phyloP scores from a whole-genome alignment of 2,888 invertebrate genomes.

The Drosophila atripex region DNA sequence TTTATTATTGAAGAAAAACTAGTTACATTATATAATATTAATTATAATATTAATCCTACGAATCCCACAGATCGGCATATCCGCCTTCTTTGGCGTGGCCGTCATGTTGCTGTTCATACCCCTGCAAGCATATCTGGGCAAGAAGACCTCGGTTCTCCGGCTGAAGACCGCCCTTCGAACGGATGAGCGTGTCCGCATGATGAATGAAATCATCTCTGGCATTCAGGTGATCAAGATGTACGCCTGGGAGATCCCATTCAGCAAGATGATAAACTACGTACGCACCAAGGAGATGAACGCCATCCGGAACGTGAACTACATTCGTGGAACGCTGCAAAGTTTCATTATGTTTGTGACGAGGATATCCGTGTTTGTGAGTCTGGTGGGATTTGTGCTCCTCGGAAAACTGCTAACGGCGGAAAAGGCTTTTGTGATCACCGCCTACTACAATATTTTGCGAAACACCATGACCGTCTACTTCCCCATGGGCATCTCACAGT shows the following conservation, averaged over 20 bases:
- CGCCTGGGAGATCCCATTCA: slow-evolving; percentile 96
- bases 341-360: slow-evolving; percentile 95
- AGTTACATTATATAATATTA: too few species aligned
- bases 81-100: slow-evolving; percentile 86
- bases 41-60: too few species aligned
- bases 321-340: slow-evolving; percentile 90
- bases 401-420: slow-evolving; percentile 91
- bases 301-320: slow-evolving; percentile 90
- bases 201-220: slow-evolving; percentile 95
- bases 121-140: slow-evolving; percentile 90
- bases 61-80: slow-evolving; percentile 84
- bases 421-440: slow-evolving; percentile 93
- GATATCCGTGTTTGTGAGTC: slow-evolving; percentile 93
- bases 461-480: slow-evolving; percentile 95
- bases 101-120: slow-evolving; percentile 88
- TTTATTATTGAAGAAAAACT: too few species aligned
- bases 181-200: slow-evolving; percentile 94
- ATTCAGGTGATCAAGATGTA: slow-evolving; percentile 98
- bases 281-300: slow-evolving; percentile 86
- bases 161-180: slow-evolving; percentile 92
- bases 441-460: slow-evolving; percentile 93
- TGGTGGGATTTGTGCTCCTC: slow-evolving; percentile 90
- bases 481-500: slow-evolving; percentile 88
- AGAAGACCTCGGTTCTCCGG: slow-evolving; percentile 89
- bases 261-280: slow-evolving; percentile 88